Conservation (phyloP, 1,140 invertebrate species). For the Fopius arisanus region DNA sequence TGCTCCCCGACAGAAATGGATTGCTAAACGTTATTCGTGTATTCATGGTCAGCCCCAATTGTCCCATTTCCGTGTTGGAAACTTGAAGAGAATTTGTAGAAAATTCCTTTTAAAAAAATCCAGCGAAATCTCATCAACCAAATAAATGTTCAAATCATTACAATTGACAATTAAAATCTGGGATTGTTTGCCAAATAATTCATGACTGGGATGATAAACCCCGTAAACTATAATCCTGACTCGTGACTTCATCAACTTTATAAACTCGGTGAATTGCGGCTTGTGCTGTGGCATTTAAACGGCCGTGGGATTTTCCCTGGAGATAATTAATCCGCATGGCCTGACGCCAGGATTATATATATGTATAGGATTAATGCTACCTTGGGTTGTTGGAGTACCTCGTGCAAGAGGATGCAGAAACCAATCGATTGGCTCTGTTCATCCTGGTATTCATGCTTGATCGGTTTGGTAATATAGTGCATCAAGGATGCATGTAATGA, state of each 20-base stretch:
- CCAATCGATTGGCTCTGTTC: not conserved
- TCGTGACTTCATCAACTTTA: slow-evolving; percentile 5
- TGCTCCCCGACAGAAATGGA: not conserved
- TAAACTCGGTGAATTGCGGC: slow-evolving; percentile 2
- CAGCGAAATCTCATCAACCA: too few species aligned
- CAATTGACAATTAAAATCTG: too few species aligned
- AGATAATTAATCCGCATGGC: slow-evolving; percentile 3
- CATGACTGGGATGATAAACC: not conserved
- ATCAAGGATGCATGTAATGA: slow-evolving; percentile 7
- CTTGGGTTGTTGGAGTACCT: not conserved
- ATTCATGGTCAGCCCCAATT: not conserved
- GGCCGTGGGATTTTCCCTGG: not conserved
- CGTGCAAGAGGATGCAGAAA: not conserved
- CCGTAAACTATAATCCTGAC: not conserved
- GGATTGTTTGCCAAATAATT: too few species aligned
- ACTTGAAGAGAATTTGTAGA: too few species aligned
- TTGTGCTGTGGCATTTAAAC: not conserved
- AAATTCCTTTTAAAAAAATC: too few species aligned
- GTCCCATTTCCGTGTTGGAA: not conserved
- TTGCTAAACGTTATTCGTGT: not conserved
- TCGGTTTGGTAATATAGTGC: not conserved
- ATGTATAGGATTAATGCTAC: not conserved
- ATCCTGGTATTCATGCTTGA: not conserved
- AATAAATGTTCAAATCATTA: too few species aligned
- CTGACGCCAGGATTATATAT: not conserved